Evolutionary conservation across 1,140 invertebrate species (phyloP), one percentile per base, ranked within the genome.

Genomic region (Drosophila suzukii): DNA sequence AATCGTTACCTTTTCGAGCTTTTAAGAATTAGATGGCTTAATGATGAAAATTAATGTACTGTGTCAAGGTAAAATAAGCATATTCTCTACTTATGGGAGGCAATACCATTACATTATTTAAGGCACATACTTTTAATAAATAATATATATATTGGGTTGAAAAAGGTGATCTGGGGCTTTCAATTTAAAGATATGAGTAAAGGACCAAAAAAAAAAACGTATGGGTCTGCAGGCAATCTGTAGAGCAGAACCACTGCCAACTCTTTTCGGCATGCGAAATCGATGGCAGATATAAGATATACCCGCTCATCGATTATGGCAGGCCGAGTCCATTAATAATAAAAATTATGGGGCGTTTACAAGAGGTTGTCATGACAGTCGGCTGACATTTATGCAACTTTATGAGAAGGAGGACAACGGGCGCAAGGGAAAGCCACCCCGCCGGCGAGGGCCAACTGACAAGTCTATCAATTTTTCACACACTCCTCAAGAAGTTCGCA

Each of bases 391-490:
- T 89, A 89, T 89, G 84, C 85, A 89, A 90, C 61, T 89, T 89
- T 89, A 90, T 81, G 85, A 70, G 47, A 60, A 63, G 55, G 36
- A 54, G 50, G 30, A 65, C 54, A 63, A 59, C 68, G 54, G 59
- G 49, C 32, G 13, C 17, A 12, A 11, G 20, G 34, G 49, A 70
- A 76, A 34, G 43, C 81, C 81, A 89, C 83, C 83, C 84, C 72
- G 71, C 66, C 36, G 50, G 55, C 70, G 53, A 15, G 65, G 65
- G 43, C 57, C 66, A 46, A 79, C 63, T 89, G 84, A 88, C 84
- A 88, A 88, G 84, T 88, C 84, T 88, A 88, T 88, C 84, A 89
- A 89, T 88, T 84, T 88, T 89, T 88, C 84, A 88, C 84, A 88
- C 84, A 88, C 84, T 88, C 86, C 84, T 88, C 78, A 83, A 83